Evolutionary conservation across 1,140 invertebrate species (phyloP).

Genomic region (Frieseomelitta varia): DNA sequence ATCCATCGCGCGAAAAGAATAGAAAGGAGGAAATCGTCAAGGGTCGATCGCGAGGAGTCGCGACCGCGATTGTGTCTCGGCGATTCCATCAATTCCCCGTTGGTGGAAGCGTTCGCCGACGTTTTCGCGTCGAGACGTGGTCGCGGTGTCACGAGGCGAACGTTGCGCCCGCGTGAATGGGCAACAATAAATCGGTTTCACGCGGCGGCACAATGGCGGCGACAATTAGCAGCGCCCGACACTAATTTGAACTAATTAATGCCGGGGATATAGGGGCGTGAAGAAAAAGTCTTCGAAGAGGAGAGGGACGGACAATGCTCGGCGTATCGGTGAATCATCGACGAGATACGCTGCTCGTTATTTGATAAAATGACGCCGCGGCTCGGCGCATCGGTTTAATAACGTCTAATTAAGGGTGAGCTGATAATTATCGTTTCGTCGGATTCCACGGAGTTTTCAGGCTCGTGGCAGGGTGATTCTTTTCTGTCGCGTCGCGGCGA

Average conservation of each 20-base stretch:
- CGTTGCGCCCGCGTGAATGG: slow-evolving; percentile 1
- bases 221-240: slow-evolving; percentile 63
- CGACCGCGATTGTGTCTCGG: slow-evolving; percentile 16
- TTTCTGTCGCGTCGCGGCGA: slow-evolving; percentile 11
- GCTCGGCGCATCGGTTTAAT: slow-evolving; percentile 60
- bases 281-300: slow-evolving; percentile 59
- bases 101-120: slow-evolving; percentile 3
- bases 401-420: slow-evolving; percentile 64
- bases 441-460: slow-evolving; percentile 1
- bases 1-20: neutral
- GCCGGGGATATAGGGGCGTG: slow-evolving; percentile 34
- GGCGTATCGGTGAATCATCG: slow-evolving; percentile 56
- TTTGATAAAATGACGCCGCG: slow-evolving; percentile 57
- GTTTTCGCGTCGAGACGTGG: slow-evolving; percentile 24
- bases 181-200: slow-evolving; percentile 69
- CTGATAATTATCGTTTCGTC: slow-evolving; percentile 44
- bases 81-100: slow-evolving; percentile 44
- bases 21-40: slow-evolving; percentile 41
- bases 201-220: slow-evolving; percentile 56
- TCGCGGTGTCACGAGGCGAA: neutral
- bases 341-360: slow-evolving; percentile 56
- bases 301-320: slow-evolving; percentile 29
- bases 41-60: slow-evolving; percentile 15
- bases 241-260: slow-evolving; percentile 68
- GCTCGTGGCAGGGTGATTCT: slow-evolving; percentile 14